Evolutionary conservation across 2,888 invertebrate species (phyloP), one percentile per base, ranked within the genome.

Genomic region (Thereva unica): DNA sequence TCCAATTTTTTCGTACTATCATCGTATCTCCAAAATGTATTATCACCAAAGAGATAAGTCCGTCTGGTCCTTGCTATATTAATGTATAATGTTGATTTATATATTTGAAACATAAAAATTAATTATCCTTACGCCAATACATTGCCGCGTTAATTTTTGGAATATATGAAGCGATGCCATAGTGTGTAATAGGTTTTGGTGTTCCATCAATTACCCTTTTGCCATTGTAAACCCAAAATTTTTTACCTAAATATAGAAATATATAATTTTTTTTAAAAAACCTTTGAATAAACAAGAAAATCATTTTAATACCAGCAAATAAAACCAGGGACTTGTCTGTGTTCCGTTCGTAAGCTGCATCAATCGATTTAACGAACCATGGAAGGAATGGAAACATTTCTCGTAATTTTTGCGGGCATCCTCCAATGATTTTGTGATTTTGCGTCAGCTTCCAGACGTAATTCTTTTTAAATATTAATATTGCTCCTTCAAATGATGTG

Each of bases 21-120:
- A 74, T 90, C 85, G 71, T 83, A 89, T 55, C 89, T 82, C 91
- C 91, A 91, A 78, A 89, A 91, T 72, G 84, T 75, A 70, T 87
- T 84, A 49, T 84, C 84, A 71, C 87, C 87, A 72, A 85, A 86
- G 66, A 89, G 78, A 72, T 88, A 89, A 0, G 87, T 87, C 76
- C 85, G 85, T 70, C 84, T 85, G 76, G 85, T 85, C 76, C 81
- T 83, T 68, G 74, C 75, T 73, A 38, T 4, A 70, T 66, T 23
- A 45, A 4, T 12, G 56, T 47, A 47, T n/a, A 52, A 34, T 35
- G 5, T n/a, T 23, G n/a, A 53, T 35, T 35, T 34, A 3, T 6
- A 34, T 34, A 34, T 7, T 5, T 52, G 12, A 9, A 52, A 4
- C 52, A n/a, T n/a, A n/a, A n/a, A n/a, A n/a, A n/a, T n/a, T n/a